Percentiles rank a stretch among this genome's conserved stretches.
Conservation (phyloP, 1,140 invertebrate genomes). For the Cydia amplana region DNA sequence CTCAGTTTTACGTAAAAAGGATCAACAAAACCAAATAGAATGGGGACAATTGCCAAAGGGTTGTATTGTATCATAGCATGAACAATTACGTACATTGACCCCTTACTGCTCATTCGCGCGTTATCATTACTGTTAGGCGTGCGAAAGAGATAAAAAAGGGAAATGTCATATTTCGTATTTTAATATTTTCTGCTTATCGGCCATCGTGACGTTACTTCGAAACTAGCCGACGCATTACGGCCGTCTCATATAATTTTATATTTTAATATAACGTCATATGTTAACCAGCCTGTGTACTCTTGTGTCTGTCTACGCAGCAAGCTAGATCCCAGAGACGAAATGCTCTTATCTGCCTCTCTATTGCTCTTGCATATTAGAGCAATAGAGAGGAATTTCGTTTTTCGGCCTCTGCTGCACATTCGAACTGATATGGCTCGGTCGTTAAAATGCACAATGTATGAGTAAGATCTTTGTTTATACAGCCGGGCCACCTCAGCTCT, state of each 20-base stretch:
- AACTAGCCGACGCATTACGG: too few relatives aligned
- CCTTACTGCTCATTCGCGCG: background rate
- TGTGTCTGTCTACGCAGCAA: too few relatives aligned
- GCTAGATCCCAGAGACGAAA: too few relatives aligned
- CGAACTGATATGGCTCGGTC: background rate
- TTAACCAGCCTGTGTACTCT: too few relatives aligned
- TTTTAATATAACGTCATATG: too few relatives aligned
- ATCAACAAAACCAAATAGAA: background rate
- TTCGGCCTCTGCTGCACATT: background rate
- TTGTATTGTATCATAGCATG: background rate
- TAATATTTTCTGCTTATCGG: too few relatives aligned
- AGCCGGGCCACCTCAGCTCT: background rate
- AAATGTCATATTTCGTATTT: too few relatives aligned
- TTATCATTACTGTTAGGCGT: background rate
- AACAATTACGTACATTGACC: background rate
- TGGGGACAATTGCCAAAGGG: background rate
- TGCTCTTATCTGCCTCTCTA: too few relatives aligned
- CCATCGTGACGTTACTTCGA: too few relatives aligned
- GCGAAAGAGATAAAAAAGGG: background rate
- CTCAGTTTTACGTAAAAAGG: slow-evolving; percentile 16
- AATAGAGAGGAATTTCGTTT: too few relatives aligned
- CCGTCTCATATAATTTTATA: too few relatives aligned
- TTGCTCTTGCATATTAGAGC: too few relatives aligned
- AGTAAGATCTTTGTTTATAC: slow-evolving; percentile 27
- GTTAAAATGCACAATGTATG: slow-evolving; percentile 1